These are phyloP conservation scores for Limenitis camilla DNA, from an alignment of 2,888 invertebrate genomes.

Conservation along the genomic window DNA sequence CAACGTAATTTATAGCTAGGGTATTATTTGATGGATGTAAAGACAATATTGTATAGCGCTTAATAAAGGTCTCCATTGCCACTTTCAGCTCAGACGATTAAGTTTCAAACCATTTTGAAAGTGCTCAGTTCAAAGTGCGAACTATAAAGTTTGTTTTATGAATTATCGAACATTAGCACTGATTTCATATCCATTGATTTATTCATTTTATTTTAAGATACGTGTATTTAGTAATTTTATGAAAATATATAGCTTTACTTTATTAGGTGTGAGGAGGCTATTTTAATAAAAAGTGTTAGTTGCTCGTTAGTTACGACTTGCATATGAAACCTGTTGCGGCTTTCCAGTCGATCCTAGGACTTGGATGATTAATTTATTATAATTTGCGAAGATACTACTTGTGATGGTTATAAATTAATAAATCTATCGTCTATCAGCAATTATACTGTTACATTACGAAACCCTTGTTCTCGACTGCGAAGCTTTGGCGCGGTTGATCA, in stretches of 20 bases:
- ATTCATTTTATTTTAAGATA: too few species aligned
- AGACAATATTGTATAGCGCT: slow-evolving; percentile 39
- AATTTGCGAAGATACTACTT: slow-evolving; percentile 45
- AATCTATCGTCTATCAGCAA: slow-evolving; percentile 42
- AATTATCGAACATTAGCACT: too few species aligned
- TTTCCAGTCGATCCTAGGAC: neutral
- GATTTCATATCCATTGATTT: too few species aligned
- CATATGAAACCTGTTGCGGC: neutral
- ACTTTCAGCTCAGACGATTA: too few species aligned
- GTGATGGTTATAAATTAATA: slow-evolving; percentile 54
- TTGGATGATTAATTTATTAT: slow-evolving; percentile 20
- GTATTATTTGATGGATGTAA: slow-evolving; percentile 41
- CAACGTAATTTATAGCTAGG: slow-evolving; percentile 38
- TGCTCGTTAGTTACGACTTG: neutral
- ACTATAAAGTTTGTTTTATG: too few species aligned
- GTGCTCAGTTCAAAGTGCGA: neutral
- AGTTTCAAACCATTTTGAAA: neutral
- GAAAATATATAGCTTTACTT: too few species aligned
- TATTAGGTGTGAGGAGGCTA: too few species aligned
- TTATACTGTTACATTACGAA: slow-evolving; percentile 23
- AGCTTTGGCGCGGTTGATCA: slow-evolving; percentile 23
- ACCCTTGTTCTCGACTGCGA: slow-evolving; percentile 21
- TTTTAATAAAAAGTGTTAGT: too few species aligned
- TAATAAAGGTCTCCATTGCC: neutral
- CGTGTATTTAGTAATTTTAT: too few species aligned